Conservation (phyloP, 2,113 vertebrate species). For the Tricholaema leucomelas region DNA sequence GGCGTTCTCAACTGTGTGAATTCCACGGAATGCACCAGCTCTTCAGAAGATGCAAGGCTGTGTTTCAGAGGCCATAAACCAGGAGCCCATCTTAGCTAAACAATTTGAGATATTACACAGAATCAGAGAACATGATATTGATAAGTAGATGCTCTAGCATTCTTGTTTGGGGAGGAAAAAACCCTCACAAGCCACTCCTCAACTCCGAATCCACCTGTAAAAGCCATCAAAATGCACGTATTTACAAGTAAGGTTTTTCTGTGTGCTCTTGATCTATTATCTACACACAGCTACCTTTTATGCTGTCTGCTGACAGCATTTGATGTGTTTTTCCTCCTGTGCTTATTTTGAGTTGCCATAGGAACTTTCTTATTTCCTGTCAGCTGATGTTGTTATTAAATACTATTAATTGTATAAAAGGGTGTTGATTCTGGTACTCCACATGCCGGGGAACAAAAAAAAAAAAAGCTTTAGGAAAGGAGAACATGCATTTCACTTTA, state of each 20-base stretch:
- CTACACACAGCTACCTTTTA: not conserved
- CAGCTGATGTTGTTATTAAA: slow-evolving; percentile 51
- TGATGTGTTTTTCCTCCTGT: slow-evolving; percentile 39
- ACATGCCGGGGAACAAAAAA: not conserved
- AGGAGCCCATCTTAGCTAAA: not conserved
- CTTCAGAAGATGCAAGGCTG: not conserved
- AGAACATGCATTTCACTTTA: slow-evolving; percentile 23
- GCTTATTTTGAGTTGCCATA: slow-evolving; percentile 72
- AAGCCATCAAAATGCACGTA: not conserved
- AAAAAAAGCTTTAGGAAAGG: slow-evolving; percentile 1
- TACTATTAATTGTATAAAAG: slow-evolving; percentile 55
- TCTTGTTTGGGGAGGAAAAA: accelerated
- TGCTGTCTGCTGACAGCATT: slow-evolving; percentile 20
- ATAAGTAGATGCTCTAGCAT: not conserved
- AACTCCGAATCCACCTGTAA: not conserved
- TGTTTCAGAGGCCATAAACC: not conserved
- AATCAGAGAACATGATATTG: not conserved
- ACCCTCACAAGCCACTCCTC: not conserved
- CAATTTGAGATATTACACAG: not conserved
- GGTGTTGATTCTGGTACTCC: slow-evolving; percentile 21
- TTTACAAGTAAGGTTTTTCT: not conserved
- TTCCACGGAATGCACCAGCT: not conserved
- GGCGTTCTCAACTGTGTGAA: not conserved
- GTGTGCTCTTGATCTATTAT: not conserved
- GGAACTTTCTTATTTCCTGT: slow-evolving; percentile 70